Conservation (phyloP, 2,888 invertebrate species). For the Agriopis aurantiaria region DNA sequence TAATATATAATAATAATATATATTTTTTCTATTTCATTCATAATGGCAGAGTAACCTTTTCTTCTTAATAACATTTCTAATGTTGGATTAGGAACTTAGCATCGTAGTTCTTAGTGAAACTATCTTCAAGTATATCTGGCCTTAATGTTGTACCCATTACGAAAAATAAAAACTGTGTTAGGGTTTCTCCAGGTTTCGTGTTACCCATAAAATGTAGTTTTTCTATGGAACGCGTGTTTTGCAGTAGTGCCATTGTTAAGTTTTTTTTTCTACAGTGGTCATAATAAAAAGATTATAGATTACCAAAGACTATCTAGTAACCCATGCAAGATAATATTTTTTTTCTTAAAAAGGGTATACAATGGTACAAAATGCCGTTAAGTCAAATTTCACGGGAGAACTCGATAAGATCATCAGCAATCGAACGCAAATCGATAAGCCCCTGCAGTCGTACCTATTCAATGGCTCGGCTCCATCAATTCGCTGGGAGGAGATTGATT, state of each 20-base stretch:
- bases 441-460: slow-evolving; percentile 58
- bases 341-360: slow-evolving; percentile 45
- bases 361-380: slow-evolving; percentile 70
- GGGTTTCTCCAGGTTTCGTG: background rate
- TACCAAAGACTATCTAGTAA: slow-evolving; percentile 16
- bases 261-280: slow-evolving; percentile 5
- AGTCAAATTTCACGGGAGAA: slow-evolving; percentile 63
- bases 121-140: too few relatives aligned
- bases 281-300: slow-evolving; percentile 8
- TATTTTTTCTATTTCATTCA: background rate
- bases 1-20: too few relatives aligned
- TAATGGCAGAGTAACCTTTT: background rate
- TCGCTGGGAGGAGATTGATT: slow-evolving; percentile 57
- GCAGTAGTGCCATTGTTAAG: background rate
- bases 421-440: slow-evolving; percentile 67
- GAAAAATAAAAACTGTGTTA: background rate
- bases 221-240: too few relatives aligned
- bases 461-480: slow-evolving; percentile 57
- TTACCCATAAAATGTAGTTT: background rate
- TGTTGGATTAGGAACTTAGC: too few relatives aligned
- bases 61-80: too few relatives aligned
- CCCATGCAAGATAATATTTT: slow-evolving; percentile 36
- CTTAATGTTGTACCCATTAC: background rate
- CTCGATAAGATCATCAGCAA: slow-evolving; percentile 80
- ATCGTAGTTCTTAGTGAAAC: background rate